A percentile compares a stretch with the other conserved stretches of the same genome.
phyloP scores from a whole-genome alignment of 2,888 invertebrate genomes.

The Andrena fulva region DNA sequence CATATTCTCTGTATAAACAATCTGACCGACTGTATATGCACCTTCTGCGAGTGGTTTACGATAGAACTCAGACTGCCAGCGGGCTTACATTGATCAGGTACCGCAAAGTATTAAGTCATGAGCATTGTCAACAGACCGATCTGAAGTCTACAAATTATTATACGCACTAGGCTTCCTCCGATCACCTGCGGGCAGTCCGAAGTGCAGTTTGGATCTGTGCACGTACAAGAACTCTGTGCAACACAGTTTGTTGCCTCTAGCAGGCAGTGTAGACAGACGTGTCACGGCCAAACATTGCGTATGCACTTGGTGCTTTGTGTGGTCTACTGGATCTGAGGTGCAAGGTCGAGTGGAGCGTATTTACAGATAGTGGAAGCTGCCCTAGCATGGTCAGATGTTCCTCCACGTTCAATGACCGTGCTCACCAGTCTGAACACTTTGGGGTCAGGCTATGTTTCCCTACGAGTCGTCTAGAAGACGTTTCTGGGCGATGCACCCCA shows the following conservation, averaged over 20 bases:
- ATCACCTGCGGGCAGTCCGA: background rate
- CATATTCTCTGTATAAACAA: background rate
- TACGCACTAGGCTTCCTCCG: no score
- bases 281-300: constrained; percentile 55
- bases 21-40: background rate
- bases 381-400: constrained; percentile 17
- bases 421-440: background rate
- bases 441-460: constrained; percentile 25
- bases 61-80: background rate
- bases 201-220: constrained; percentile 25
- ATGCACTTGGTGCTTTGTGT: constrained; percentile 62
- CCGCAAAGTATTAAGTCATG: no score
- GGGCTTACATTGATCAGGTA: background rate
- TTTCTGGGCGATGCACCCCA: background rate
- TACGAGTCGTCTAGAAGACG: constrained; percentile 19
- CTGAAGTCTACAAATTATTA: background rate
- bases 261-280: constrained; percentile 51
- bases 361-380: constrained; percentile 34
- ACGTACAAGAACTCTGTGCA: constrained; percentile 40
- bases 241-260: constrained; percentile 48
- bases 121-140: background rate
- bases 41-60: background rate
- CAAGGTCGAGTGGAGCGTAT: constrained; percentile 55
- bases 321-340: constrained; percentile 57
- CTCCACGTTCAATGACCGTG: background rate